Percentiles rank a stretch among this genome's conserved stretches.
Conservation (phyloP, 2,113 vertebrate species). For the Prunella fulvescens region DNA sequence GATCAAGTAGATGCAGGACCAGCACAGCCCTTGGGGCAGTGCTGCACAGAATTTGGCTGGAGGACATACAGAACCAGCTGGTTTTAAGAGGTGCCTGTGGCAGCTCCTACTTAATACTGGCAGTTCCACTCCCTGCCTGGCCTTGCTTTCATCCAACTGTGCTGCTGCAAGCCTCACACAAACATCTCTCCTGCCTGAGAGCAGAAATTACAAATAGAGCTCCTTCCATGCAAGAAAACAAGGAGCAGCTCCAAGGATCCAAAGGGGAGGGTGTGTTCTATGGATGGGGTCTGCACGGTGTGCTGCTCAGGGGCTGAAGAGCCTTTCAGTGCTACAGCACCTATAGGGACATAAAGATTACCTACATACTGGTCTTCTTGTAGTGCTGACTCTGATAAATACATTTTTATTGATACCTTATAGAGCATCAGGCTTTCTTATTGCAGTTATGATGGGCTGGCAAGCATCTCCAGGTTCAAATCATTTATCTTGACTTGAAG, state of each 20-base stretch:
- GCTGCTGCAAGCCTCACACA: not conserved
- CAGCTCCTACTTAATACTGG: rapidly evolving
- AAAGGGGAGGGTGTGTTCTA: not conserved
- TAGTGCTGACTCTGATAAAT: not conserved
- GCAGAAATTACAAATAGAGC: not conserved
- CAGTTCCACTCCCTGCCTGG: not conserved
- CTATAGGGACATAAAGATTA: not conserved
- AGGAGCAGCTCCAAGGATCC: not conserved
- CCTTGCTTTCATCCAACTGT: not conserved
- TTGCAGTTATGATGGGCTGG: not conserved
- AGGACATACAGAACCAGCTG: not conserved
- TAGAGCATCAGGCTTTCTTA: not conserved
- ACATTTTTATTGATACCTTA: not conserved
- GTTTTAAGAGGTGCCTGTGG: not conserved
- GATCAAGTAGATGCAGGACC: rapidly evolving
- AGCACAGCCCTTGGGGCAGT: not conserved
- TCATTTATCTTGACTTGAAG: not conserved
- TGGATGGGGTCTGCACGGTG: rapidly evolving
- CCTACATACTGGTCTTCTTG: not conserved
- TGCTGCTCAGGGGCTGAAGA: not conserved
- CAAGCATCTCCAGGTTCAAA: not conserved
- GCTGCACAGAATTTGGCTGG: not conserved
- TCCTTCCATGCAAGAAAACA: not conserved
- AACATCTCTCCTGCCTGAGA: not conserved
- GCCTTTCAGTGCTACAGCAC: no score